Base-by-base conservation (phyloP, 1,140 invertebrate species). In the Drosophila yakuba region DNA sequence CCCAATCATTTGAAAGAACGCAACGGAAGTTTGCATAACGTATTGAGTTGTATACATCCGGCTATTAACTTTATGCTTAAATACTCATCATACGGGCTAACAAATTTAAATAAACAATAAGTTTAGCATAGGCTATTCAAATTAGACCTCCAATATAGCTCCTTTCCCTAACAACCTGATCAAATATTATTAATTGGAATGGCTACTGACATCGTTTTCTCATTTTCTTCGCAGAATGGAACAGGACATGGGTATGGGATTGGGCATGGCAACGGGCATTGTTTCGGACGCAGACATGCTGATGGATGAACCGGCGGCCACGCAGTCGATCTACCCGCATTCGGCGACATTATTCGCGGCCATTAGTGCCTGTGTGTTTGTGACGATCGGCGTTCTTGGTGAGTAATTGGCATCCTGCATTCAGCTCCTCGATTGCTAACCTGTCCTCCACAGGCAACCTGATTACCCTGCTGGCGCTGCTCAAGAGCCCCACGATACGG, bases 301-400 rank as follows among this genome's bases (percentile, higher is more conserved):
- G n/a, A 66, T 52, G 61, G 80, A 83, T 52, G 59, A 58, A 23
- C 83, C 79, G 8, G 44, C 20, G n/a, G 28, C 28, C 14, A 69
- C 54, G 38, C 83, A 86, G 58, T 81, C 88, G 41, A 92, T 92
- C 41, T 96, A 95, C 92, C 95, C 96, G n/a, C 93, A 95, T 76
- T 94, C 94, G 56, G 95, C 96, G 20, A 97, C 96, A 11, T 94
- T 97, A 68, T 93, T 95, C 75, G 96, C 96, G 10, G 96, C 96
- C 15, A 93, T 94, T 52, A 96, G 96, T 91, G 96, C 96, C 50
- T 95, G 96, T 74, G 91, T 97, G 45, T 97, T 97, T 93, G 95
- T 95, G 84, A 91, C 96, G 51, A 93, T 97, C 44, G 97, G 97
- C 67, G 94, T 97, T 72, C 93, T 96, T 52, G 96, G 96, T 97